Conservation (phyloP, 1,140 invertebrate genomes). For the Drosophila navojoa region DNA sequence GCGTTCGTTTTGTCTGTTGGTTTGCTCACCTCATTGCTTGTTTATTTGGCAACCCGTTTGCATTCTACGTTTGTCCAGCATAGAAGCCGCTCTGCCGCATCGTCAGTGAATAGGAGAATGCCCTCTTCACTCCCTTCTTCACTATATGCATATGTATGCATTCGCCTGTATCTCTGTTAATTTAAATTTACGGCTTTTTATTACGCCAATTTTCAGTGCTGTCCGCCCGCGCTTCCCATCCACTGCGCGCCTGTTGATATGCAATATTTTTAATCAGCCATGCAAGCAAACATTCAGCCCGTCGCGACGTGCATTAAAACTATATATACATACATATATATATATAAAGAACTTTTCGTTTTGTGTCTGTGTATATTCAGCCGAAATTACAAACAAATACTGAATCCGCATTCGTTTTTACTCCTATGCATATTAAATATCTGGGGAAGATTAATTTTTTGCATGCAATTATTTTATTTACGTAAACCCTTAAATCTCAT, state of each 20-base stretch:
- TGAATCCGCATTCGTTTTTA: too few relatives aligned
- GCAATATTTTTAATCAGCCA: conserved; percentile 25
- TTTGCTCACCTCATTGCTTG: conserved; percentile 37
- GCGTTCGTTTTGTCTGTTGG: conserved; percentile 30
- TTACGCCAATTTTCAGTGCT: conserved; percentile 27
- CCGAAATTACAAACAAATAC: too few relatives aligned
- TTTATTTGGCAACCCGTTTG: conserved; percentile 57
- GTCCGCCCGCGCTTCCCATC: conserved; percentile 10
- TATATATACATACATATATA: neutral
- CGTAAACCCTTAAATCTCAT: too few relatives aligned
- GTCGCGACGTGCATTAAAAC: neutral
- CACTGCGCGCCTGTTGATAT: conserved; percentile 34
- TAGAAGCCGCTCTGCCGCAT: conserved; percentile 43
- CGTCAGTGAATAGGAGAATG: conserved; percentile 8
- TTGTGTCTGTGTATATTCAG: too few relatives aligned
- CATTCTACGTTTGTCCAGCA: conserved; percentile 67
- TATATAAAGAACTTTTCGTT: too few relatives aligned
- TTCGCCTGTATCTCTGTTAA: conserved; percentile 51
- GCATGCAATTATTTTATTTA: too few relatives aligned
- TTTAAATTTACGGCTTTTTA: conserved; percentile 69
- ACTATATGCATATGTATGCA: conserved; percentile 8
- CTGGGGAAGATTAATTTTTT: too few relatives aligned
- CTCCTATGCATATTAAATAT: too few relatives aligned
- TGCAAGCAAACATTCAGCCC: neutral
- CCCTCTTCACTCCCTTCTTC: conserved; percentile 31